Percentiles rank a stretch among this genome's conserved stretches.
phyloP scores from a whole-genome alignment of 1,140 invertebrate species.

The Aphaenogaster rudis region DNA sequence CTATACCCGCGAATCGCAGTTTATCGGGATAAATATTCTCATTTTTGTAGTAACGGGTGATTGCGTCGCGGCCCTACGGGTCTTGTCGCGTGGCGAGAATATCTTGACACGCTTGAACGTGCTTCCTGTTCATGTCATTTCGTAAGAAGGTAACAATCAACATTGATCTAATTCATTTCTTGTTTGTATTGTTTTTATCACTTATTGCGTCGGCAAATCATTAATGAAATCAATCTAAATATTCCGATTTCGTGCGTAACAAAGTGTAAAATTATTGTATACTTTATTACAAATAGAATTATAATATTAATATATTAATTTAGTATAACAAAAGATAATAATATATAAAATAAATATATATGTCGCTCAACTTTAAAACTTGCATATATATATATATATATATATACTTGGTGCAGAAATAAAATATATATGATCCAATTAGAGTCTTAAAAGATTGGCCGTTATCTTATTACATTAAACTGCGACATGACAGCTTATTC shows the following conservation, averaged over 20 bases:
- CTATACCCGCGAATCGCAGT: constrained; percentile 32
- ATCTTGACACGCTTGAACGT: constrained; percentile 17
- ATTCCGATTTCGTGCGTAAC: neutral
- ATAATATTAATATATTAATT: neutral
- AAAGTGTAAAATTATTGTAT: neutral
- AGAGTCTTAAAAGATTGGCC: neutral
- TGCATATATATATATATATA: neutral
- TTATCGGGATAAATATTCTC: constrained; percentile 31
- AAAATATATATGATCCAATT: neutral
- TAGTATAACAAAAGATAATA: neutral
- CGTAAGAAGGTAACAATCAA: constrained; percentile 38
- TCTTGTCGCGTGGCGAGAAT: neutral
- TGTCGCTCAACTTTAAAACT: neutral
- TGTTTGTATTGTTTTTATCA: neutral
- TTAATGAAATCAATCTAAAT: neutral
- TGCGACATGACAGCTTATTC: too few relatives aligned
- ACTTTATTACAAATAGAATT: neutral
- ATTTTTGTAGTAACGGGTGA: constrained; percentile 27
- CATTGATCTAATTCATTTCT: constrained; percentile 42
- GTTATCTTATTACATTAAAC: neutral
- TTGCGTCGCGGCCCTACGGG: neutral
- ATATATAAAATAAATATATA: neutral
- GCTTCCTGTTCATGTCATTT: constrained; percentile 13
- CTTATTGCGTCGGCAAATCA: neutral
- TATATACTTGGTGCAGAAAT: neutral